These are phyloP conservation scores for Micrasema minimum DNA, from an alignment of 1,140 invertebrate genomes.

Conservation along the genomic window DNA sequence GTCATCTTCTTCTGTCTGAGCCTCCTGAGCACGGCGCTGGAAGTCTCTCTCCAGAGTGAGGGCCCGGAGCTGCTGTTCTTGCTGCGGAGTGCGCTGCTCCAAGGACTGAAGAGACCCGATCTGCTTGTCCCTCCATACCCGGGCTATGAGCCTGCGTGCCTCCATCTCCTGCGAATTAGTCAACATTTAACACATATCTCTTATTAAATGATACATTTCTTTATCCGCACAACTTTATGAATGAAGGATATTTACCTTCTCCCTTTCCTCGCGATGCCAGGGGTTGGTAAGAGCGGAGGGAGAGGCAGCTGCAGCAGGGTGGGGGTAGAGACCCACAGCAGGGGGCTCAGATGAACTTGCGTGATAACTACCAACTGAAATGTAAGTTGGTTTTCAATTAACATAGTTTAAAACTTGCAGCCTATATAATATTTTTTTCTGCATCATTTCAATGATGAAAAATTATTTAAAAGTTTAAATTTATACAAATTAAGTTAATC, in stretches of 20 bases:
- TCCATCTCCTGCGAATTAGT: conserved; percentile 70
- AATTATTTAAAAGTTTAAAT: too few species aligned
- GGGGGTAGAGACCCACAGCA: conserved; percentile 77
- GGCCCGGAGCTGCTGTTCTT: conserved; percentile 87
- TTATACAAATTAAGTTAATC: too few species aligned
- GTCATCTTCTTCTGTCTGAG: conserved; percentile 80
- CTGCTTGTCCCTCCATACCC: conserved; percentile 82
- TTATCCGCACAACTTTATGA: too few species aligned
- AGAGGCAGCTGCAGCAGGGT: conserved; percentile 10
- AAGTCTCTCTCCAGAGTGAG: conserved; percentile 89
- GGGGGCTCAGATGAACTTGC: conserved; percentile 82
- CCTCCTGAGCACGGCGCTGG: conserved; percentile 84
- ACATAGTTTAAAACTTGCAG: too few species aligned
- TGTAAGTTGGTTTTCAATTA: too few species aligned
- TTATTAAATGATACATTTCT: too few species aligned
- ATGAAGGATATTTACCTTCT: conserved; percentile 76
- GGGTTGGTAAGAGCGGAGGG: conserved; percentile 71
- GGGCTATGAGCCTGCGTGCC: conserved; percentile 74
- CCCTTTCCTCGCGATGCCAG: conserved; percentile 89
- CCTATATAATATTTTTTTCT: too few species aligned
- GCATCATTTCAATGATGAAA: too few species aligned
- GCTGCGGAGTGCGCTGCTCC: conserved; percentile 76
- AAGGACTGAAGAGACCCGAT: conserved; percentile 80
- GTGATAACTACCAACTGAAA: conserved; percentile 60
- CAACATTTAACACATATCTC: too few species aligned